Conservation (phyloP, 2,888 invertebrate species). For the Drosophila siamana region DNA sequence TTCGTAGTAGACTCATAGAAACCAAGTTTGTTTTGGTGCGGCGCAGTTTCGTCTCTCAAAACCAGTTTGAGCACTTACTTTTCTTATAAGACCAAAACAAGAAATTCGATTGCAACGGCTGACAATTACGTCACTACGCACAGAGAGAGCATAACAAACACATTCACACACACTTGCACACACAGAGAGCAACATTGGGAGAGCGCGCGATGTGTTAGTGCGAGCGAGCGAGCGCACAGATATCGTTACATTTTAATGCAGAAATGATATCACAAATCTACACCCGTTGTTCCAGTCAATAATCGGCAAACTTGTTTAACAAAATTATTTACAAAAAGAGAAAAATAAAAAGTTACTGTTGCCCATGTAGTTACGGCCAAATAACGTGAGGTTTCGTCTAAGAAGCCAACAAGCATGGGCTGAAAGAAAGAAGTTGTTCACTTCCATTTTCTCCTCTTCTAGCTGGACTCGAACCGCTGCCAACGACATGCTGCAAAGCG, state of each 20-base stretch:
- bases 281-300: slow-evolving; percentile 25
- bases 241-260: not conserved
- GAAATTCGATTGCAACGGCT: slow-evolving; percentile 57
- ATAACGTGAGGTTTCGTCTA: slow-evolving; percentile 71
- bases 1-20: slow-evolving; percentile 1
- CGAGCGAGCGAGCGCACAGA: slow-evolving; percentile 16
- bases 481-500: not conserved
- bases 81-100: slow-evolving; percentile 74
- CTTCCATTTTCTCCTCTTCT: not conserved
- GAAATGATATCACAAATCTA: slow-evolving; percentile 32
- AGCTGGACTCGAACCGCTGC: slow-evolving; percentile 53
- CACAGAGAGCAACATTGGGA: slow-evolving; percentile 13
- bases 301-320: not conserved
- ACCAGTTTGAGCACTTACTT: slow-evolving; percentile 60
- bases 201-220: slow-evolving; percentile 4
- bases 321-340: not conserved
- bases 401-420: slow-evolving; percentile 79
- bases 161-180: not conserved
- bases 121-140: slow-evolving; percentile 65
- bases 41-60: slow-evolving; percentile 66
- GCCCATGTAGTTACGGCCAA: slow-evolving; percentile 76
- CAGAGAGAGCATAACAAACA: slow-evolving; percentile 1
- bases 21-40: slow-evolving; percentile 72
- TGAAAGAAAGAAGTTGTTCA: no score
- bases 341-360: slow-evolving; percentile 58